phyloP scores from a whole-genome alignment of 2,888 invertebrate genomes.

The Polyploca ridens region DNA sequence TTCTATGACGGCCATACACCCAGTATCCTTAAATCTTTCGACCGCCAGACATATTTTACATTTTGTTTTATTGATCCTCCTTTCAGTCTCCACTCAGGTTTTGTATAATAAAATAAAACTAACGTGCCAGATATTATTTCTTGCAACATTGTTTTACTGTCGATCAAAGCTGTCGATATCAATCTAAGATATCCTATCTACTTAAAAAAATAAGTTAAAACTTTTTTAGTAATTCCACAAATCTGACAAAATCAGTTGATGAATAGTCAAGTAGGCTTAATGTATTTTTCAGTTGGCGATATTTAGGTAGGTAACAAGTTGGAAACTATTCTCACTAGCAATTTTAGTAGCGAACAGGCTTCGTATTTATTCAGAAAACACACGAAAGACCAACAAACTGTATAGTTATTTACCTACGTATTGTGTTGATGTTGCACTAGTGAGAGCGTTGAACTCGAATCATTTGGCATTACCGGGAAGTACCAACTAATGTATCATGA shows the following conservation, averaged over 20 bases:
- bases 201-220: too few species aligned
- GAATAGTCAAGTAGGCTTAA: too few species aligned
- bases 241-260: too few species aligned
- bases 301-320: background rate
- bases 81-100: too few species aligned
- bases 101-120: too few species aligned
- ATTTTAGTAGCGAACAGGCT: conserved; percentile 9
- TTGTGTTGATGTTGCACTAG: conserved; percentile 38
- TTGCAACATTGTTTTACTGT: background rate
- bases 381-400: conserved; percentile 47
- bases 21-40: background rate
- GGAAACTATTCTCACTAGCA: background rate
- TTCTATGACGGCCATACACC: background rate
- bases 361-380: conserved; percentile 38
- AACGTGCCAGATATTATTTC: background rate
- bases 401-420: conserved; percentile 30
- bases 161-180: too few species aligned
- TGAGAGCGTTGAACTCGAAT: conserved; percentile 49
- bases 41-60: conserved; percentile 12
- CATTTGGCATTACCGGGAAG: conserved; percentile 28
- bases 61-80: conserved; percentile 11
- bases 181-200: too few species aligned
- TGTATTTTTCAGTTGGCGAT: too few species aligned
- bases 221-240: too few species aligned
- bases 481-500: background rate